phyloP scores from a whole-genome alignment of 2,797 vertebrate species.

The Alectoris magna region DNA sequence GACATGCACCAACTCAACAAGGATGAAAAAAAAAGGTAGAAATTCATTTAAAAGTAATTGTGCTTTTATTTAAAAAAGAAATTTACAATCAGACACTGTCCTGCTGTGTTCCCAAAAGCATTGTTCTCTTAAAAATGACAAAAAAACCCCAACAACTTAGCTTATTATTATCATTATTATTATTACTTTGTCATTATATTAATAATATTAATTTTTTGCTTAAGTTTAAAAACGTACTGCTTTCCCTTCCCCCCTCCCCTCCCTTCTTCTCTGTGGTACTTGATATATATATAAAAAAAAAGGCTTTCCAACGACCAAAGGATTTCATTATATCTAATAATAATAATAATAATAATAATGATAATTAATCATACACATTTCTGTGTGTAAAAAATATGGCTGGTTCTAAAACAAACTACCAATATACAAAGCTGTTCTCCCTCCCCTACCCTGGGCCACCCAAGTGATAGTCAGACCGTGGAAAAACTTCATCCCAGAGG shows the following conservation, averaged over 20 bases:
- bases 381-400: constrained; percentile 73
- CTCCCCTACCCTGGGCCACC: constrained; percentile 62
- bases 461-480: constrained; percentile 17
- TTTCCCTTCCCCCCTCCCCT: constrained; percentile 8
- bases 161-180: constrained; percentile 73
- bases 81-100: constrained; percentile 82
- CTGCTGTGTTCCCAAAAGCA: constrained; percentile 76
- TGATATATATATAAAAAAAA: constrained; percentile 60
- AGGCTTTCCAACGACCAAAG: constrained; percentile 35
- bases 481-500: constrained; percentile 46
- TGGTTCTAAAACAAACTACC: constrained; percentile 77
- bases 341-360: constrained; percentile 56
- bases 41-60: constrained; percentile 79
- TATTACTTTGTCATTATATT: constrained; percentile 79
- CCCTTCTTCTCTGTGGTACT: constrained; percentile 45
- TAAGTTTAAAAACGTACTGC: constrained; percentile 61
- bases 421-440: constrained; percentile 67
- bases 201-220: constrained; percentile 82
- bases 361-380: constrained; percentile 71
- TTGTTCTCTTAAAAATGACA: constrained; percentile 68
- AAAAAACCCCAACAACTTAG: constrained; percentile 34
- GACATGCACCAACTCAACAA: constrained; percentile 22
- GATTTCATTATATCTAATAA: constrained; percentile 55
- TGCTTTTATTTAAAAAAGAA: constrained; percentile 80
- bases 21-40: not conserved